Evolutionary conservation across 2,113 vertebrate species (phyloP).

Genomic region (Pandion haliaetus): DNA sequence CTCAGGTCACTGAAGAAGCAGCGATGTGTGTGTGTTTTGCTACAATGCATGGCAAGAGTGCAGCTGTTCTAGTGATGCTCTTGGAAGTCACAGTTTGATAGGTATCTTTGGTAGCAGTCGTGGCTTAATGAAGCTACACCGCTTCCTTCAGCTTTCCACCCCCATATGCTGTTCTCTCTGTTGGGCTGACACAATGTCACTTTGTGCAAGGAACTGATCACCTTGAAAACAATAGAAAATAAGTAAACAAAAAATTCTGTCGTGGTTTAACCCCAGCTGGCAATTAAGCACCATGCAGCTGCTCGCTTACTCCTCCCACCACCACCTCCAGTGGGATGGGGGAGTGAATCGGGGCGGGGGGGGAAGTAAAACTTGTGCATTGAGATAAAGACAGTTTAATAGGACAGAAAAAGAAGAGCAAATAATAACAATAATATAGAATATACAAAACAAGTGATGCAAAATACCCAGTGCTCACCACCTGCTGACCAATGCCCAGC

Average conservation of each 20-base stretch:
- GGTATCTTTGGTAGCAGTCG: neutral
- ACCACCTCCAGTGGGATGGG: too few relatives aligned
- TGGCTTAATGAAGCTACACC: fast-evolving
- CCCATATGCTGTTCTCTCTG: fast-evolving
- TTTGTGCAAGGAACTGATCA: neutral
- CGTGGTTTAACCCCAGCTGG: too few relatives aligned
- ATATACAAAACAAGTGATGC: too few relatives aligned
- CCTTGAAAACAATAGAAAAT: neutral
- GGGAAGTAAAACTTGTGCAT: too few relatives aligned
- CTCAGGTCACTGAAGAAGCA: neutral
- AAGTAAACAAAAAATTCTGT: neutral
- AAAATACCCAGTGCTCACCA: too few relatives aligned
- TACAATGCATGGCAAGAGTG: neutral
- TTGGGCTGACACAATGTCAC: neutral
- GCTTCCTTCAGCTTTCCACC: neutral
- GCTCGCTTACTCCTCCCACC: too few relatives aligned
- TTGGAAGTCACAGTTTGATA: neutral
- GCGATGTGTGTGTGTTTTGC: neutral
- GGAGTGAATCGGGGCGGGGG: too few relatives aligned
- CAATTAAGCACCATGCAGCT: too few relatives aligned
- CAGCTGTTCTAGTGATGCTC: neutral
- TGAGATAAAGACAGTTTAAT: too few relatives aligned
- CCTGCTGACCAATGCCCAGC: too few relatives aligned
- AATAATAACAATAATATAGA: too few relatives aligned
- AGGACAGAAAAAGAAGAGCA: too few relatives aligned